These are phyloP conservation scores for Toxotes jaculatrix DNA, from an alignment of 2,113 vertebrate genomes.

Conservation along the genomic window DNA sequence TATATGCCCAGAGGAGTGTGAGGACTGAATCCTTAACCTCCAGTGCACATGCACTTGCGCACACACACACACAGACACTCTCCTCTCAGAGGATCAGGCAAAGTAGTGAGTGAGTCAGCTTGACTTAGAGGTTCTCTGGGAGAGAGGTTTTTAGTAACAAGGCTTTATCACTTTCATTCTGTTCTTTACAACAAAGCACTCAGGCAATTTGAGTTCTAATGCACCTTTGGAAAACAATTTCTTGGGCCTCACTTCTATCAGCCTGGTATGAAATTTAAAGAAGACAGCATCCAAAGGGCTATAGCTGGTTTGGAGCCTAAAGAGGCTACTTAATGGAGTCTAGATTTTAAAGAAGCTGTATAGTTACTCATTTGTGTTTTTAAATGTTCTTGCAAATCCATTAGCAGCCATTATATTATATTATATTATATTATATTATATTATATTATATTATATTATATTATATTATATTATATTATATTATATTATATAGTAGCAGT, in stretches of 20 bases:
- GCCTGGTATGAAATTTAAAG: constrained; percentile 39
- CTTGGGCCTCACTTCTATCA: constrained; percentile 28
- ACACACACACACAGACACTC: constrained; percentile 11
- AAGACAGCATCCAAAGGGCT: constrained; percentile 16
- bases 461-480: too few species aligned
- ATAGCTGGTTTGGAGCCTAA: not conserved
- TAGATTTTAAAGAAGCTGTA: not conserved
- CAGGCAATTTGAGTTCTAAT: constrained; percentile 61
- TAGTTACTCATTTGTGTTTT: not conserved
- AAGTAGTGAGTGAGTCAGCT: constrained; percentile 46
- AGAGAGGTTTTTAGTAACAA: constrained; percentile 57
- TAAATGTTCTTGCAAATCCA: not conserved
- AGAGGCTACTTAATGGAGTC: not conserved
- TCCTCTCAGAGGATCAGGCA: constrained; percentile 21
- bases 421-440: too few species aligned
- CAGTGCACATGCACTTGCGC: not conserved
- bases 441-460: too few species aligned
- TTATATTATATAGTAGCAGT: too few species aligned
- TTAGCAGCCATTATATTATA: not conserved
- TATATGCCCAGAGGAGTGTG: too few species aligned
- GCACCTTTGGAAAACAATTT: constrained; percentile 68
- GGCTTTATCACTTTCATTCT: constrained; percentile 57
- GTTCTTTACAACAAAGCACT: constrained; percentile 60
- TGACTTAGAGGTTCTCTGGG: constrained; percentile 44
- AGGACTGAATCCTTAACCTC: too few species aligned